Percentiles rank a stretch among this genome's conserved stretches.
Evolutionary conservation across 2,113 vertebrate species (phyloP).

Genomic region (Hiodon tergisus): DNA sequence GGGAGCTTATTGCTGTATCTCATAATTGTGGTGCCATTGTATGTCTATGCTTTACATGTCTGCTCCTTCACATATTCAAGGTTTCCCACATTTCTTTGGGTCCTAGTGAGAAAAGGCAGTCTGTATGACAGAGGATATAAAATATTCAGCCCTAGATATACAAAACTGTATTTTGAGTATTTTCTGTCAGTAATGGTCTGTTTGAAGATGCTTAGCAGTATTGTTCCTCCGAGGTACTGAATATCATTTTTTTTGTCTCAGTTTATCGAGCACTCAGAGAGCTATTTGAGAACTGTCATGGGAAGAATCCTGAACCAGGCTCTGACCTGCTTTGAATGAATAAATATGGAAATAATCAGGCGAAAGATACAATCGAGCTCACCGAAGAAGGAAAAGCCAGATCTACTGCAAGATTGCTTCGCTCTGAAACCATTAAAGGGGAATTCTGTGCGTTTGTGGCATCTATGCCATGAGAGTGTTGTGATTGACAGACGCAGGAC

Average conservation of each 20-base stretch:
- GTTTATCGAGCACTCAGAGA: background rate
- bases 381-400: background rate
- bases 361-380: background rate
- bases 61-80: background rate
- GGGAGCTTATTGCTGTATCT: no score
- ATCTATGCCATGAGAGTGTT: background rate
- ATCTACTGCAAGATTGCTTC: background rate
- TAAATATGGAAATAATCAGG: constrained; percentile 7
- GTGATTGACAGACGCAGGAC: background rate
- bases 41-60: background rate
- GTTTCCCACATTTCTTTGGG: background rate
- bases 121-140: background rate
- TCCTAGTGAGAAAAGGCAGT: background rate
- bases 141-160: constrained; percentile 9
- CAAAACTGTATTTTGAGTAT: constrained; percentile 3
- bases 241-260: constrained; percentile 8
- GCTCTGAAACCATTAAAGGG: background rate
- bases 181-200: constrained; percentile 8
- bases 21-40: background rate
- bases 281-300: constrained; percentile 5
- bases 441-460: background rate
- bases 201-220: constrained; percentile 8
- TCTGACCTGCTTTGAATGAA: constrained; percentile 5
- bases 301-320: background rate
- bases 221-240: background rate